phyloP scores from a whole-genome alignment of 2,888 invertebrate species.

The Cataglyphis livida region DNA sequence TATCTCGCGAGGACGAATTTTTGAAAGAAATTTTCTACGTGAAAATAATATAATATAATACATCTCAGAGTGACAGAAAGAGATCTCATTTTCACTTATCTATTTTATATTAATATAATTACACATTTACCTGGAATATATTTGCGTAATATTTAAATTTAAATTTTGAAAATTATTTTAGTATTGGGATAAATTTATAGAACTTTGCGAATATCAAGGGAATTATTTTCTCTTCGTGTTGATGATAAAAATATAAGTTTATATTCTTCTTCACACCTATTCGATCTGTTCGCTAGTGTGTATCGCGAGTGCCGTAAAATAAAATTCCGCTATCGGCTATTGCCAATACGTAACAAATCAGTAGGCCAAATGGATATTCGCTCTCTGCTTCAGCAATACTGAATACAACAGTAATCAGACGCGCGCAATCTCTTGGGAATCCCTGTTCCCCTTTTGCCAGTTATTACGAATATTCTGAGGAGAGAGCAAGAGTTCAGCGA shows the following conservation, averaged over 20 bases:
- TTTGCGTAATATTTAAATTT: conserved; percentile 22
- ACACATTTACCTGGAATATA: not conserved
- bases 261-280: not conserved
- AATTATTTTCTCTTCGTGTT: conserved; percentile 6
- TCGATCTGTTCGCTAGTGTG: not conserved
- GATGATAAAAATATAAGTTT: conserved; percentile 21
- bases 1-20: not conserved
- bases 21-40: not conserved
- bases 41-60: too few relatives aligned
- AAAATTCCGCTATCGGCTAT: conserved; percentile 34
- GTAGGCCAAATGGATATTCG: conserved; percentile 26
- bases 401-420: conserved; percentile 32
- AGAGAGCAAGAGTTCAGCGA: not conserved
- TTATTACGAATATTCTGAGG: conserved; percentile 36
- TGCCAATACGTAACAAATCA: conserved; percentile 25
- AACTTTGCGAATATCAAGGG: conserved; percentile 9
- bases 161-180: not conserved
- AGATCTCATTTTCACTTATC: conserved; percentile 1
- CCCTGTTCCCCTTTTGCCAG: not conserved
- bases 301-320: conserved; percentile 29
- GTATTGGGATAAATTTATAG: not conserved
- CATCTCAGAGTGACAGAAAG: not conserved
- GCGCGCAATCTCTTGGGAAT: conserved; percentile 5
- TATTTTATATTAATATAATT: not conserved
- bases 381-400: not conserved